phyloP scores from a whole-genome alignment of 2,888 invertebrate species.

The Metellina segmentata region DNA sequence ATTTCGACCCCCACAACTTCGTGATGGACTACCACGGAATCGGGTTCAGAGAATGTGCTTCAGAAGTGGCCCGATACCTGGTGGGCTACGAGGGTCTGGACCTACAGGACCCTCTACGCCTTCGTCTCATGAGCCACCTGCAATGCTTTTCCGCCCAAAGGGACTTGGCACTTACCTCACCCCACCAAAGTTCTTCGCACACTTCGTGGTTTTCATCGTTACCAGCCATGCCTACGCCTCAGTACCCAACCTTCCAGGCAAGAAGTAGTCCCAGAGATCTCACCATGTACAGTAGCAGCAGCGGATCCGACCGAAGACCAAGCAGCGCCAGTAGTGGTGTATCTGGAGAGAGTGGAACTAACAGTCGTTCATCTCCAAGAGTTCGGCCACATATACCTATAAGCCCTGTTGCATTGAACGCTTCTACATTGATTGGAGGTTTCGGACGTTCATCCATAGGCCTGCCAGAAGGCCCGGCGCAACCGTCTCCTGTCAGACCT shows the following conservation, averaged over 20 bases:
- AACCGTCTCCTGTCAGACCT: conserved; percentile 85
- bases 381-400: conserved; percentile 46
- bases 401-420: conserved; percentile 60
- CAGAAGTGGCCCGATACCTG: conserved; percentile 96
- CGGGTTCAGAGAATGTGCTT: conserved; percentile 97
- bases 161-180: conserved; percentile 87
- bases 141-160: conserved; percentile 96
- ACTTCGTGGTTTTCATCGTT: conserved; percentile 74
- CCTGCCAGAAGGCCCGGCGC: conserved; percentile 12
- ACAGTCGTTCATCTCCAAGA: not conserved
- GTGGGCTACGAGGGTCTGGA: conserved; percentile 97
- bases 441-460: conserved; percentile 45
- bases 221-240: conserved; percentile 69
- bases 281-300: conserved; percentile 16
- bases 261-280: conserved; percentile 20
- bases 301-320: not conserved
- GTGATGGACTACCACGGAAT: conserved; percentile 98
- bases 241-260: conserved; percentile 52
- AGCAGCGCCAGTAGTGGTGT: conserved; percentile 26
- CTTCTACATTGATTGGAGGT: conserved; percentile 69
- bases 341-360: not conserved
- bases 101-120: conserved; percentile 94
- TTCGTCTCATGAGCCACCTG: conserved; percentile 94
- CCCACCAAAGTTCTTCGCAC: conserved; percentile 75
- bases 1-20: conserved; percentile 92